Base-by-base conservation (phyloP, 2,888 invertebrate genomes). In the Gortyna flavago region DNA sequence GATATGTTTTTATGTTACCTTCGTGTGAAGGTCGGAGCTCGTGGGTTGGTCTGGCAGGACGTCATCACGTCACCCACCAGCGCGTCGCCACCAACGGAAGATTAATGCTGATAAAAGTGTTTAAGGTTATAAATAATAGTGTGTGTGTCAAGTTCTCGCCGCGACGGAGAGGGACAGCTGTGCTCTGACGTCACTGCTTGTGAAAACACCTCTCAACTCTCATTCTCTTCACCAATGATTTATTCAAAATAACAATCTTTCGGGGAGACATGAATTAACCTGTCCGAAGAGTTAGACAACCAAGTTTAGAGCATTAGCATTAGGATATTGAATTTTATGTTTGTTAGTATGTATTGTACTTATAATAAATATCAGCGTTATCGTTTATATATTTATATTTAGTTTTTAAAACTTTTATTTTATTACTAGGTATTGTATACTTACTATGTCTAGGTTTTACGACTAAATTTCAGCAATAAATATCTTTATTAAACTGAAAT, bases 81-180 rank as follows among this genome's bases (percentile, higher is more conserved):
- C 83, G 84, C 79, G 85, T 88, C 86, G 84, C 86, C 85, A 83
- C 75, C 64, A 81, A 78, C 85, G 41, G 80, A 89, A 90, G 89
- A 93, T 91, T 91, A 89, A 91, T 90, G 86, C 85, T 85, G 87
- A 89, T 89, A 89, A 89, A 89, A 90, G 81, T 84, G 85, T 91
- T 90, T 88, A 89, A 89, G 90, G 88, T 84, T 77, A 87, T 81
- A 85, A 84, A 88, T 84, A 83, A 79, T 85, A 72, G 80, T 64
- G 75, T 78, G 77, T 82, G 82, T 86, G 90, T 92, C 91, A 88
- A 89, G 88, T 89, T 81, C 81, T 81, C 80, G 88, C 85, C 87
- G 85, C 81, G 90, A 91, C 88, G 87, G 77, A n/a, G 78, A 83
- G 84, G 82, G 89, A 90, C 94, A 93, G 94, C 92, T 93, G 94